Conservation (phyloP, 1,140 invertebrate genomes). For the Diabrotica virgifera region DNA sequence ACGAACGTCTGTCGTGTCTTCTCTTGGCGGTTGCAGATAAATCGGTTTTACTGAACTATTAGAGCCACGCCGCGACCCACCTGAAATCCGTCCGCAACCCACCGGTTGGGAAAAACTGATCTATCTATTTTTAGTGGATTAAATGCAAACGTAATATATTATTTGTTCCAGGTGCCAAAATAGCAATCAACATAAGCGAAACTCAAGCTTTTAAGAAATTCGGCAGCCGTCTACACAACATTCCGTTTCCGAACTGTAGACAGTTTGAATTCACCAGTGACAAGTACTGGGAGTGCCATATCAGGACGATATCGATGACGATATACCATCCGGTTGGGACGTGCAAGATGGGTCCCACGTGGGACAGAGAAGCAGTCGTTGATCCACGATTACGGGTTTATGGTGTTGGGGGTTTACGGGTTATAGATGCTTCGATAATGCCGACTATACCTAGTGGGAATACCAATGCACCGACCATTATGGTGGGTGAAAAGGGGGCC, state of each 20-base stretch:
- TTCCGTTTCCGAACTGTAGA: constrained; percentile 75
- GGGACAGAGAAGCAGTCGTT: constrained; percentile 75
- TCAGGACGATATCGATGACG: constrained; percentile 80
- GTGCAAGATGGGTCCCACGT: constrained; percentile 78
- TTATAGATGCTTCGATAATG: constrained; percentile 88
- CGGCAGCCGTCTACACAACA: constrained; percentile 68
- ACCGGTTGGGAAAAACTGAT: no score
- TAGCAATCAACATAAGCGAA: constrained; percentile 67
- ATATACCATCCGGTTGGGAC: constrained; percentile 82
- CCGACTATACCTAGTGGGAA: constrained; percentile 66
- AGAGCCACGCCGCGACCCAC: no score
- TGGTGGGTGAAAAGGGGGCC: constrained; percentile 49
- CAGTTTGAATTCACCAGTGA: constrained; percentile 70
- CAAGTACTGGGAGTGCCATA: constrained; percentile 81
- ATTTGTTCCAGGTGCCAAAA: constrained; percentile 58
- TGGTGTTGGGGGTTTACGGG: constrained; percentile 72
- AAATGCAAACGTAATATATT: not conserved
- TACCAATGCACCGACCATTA: constrained; percentile 48
- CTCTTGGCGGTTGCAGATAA: no score
- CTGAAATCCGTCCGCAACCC: no score
- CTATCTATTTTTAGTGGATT: no score
- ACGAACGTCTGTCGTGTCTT: no score
- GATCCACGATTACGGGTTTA: constrained; percentile 76
- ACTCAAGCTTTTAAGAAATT: constrained; percentile 79
- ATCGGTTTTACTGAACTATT: no score